Base-by-base conservation (phyloP, 2,888 invertebrate species). In the Caenorhabditis imperialis region DNA sequence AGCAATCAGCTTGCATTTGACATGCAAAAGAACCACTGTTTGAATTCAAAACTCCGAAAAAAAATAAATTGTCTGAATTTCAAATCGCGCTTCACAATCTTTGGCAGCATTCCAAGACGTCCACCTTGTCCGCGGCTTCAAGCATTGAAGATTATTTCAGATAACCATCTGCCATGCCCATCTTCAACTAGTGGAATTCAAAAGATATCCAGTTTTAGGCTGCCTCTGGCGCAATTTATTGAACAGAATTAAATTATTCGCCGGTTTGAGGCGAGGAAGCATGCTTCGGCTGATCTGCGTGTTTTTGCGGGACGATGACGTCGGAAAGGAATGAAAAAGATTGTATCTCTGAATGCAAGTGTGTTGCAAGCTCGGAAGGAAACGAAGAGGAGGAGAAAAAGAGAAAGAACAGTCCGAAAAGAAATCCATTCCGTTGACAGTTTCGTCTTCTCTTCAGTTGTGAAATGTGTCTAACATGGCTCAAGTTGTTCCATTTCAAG, bases 31-130 rank as follows among this genome's bases (percentile, higher is more conserved):
- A n/a, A n/a, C n/a, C n/a, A n/a, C n/a, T n/a, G n/a, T n/a, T n/a
- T 10, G 30, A 30, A 30, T 30, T 30, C 6, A 30, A 30, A 30
- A n/a, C n/a, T n/a, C n/a, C n/a, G 30, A 30, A 30, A 30, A 30
- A 30, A 30, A 30, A 30, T 10, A 10, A 30, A 30, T 10, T 30
- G 7, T 10, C 35, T 23, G 27, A 2, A 25, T 6, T 20, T 35
- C 10, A 45, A 55, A 65, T 65, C 65, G 35, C 27, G 42, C 22
- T 35, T 50, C 35, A 50, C 55, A 12, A 55, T 57, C 47, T 57
- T 20, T 65, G 65, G 55, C 67, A 57, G 51, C 67, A 67, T 67
- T 67, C 67, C 67, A 67, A 44, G 6, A 45, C 20, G 50, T n/a
- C n/a, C n/a, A n/a, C n/a, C n/a, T n/a, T n/a, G n/a, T n/a, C n/a